These are phyloP conservation scores for Eriocheir sinensis DNA, from an alignment of 1,140 invertebrate species.

Conservation along the genomic window DNA sequence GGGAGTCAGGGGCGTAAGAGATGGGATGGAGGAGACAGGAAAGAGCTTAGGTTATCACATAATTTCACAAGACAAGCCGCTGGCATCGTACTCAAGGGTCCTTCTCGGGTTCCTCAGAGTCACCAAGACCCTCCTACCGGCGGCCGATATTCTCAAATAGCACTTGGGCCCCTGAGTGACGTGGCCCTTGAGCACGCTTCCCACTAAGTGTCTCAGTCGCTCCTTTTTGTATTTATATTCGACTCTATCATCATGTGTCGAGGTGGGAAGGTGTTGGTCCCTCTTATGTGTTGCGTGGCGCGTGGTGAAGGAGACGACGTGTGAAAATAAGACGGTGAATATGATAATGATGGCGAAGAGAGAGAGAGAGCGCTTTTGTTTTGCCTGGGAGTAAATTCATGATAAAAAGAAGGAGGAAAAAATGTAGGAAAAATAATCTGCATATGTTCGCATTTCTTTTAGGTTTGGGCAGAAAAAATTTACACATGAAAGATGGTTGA, in stretches of 20 bases:
- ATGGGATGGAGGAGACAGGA: slow-evolving; percentile 12
- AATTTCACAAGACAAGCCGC: slow-evolving; percentile 13
- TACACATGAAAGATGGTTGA: too few relatives aligned
- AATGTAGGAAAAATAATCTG: too few relatives aligned
- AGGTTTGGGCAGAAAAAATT: too few relatives aligned
- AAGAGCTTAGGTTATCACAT: slow-evolving; percentile 24
- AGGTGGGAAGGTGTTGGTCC: not conserved
- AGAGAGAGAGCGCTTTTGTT: too few relatives aligned
- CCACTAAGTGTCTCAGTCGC: not conserved
- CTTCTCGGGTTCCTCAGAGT: slow-evolving; percentile 20
- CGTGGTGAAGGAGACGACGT: not conserved
- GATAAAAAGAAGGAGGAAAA: too few relatives aligned
- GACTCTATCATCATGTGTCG: not conserved
- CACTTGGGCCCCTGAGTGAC: not conserved
- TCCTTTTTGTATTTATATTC: slow-evolving; percentile 5
- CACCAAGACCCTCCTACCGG: not conserved
- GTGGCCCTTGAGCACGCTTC: not conserved
- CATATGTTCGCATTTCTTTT: too few relatives aligned
- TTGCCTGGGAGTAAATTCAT: too few relatives aligned
- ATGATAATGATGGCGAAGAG: too few relatives aligned
- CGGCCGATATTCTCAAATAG: slow-evolving; percentile 23
- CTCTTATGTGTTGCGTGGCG: not conserved
- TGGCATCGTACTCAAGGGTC: not conserved
- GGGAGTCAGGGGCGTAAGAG: not conserved
- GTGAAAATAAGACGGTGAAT: too few relatives aligned